Conservation (phyloP, 2,888 invertebrate species). For the Heliconius aoede region DNA sequence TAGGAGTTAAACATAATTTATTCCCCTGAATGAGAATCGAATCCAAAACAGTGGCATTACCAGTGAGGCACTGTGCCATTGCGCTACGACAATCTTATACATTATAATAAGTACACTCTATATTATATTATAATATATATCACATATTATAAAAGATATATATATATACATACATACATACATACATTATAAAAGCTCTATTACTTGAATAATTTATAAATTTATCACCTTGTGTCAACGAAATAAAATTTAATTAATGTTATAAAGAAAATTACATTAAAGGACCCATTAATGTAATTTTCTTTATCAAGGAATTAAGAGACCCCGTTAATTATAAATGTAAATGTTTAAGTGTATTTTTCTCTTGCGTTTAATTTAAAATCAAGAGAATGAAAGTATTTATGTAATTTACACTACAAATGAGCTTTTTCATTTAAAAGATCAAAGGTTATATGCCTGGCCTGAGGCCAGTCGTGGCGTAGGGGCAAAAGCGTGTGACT, state of each 20-base stretch:
- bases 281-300: not conserved
- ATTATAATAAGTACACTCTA: too few species aligned
- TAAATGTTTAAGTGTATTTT: slow-evolving; percentile 12
- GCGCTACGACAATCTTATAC: too few species aligned
- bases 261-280: slow-evolving; percentile 15
- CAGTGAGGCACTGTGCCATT: too few species aligned
- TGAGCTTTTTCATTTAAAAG: not conserved
- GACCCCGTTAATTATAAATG: slow-evolving; percentile 10
- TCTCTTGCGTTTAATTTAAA: not conserved
- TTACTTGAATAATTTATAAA: not conserved
- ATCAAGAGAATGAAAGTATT: not conserved
- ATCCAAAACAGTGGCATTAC: too few species aligned
- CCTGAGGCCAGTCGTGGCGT: not conserved
- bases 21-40: too few species aligned
- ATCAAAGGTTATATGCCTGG: too few species aligned
- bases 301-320: too few species aligned
- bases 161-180: too few species aligned
- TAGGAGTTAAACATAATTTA: too few species aligned
- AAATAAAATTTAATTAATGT: not conserved
- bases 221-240: not conserved
- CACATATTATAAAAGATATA: too few species aligned
- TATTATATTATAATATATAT: too few species aligned
- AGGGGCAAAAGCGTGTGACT: too few species aligned
- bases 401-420: not conserved
- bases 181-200: not conserved